These are phyloP conservation scores for Brachyistius frenatus DNA, from an alignment of 2,113 vertebrate species.

Conservation along the genomic window DNA sequence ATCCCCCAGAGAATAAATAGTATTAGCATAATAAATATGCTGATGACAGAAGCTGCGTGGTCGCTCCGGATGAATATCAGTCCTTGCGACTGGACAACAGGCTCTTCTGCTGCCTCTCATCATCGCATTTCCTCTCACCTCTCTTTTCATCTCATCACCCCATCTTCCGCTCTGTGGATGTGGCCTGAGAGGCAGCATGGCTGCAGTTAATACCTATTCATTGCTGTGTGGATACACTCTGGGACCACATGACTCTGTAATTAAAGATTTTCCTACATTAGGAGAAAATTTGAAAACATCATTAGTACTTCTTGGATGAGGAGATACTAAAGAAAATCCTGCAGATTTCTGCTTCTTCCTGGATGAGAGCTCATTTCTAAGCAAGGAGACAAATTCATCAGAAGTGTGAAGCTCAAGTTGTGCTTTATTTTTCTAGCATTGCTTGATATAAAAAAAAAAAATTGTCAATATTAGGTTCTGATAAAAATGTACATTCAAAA, in stretches of 20 bases:
- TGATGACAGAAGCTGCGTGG: constrained; percentile 10
- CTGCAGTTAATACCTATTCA: constrained; percentile 49
- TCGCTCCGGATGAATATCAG: constrained; percentile 35
- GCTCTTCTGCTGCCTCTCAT: constrained; percentile 23
- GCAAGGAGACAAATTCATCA: neutral
- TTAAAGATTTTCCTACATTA: constrained; percentile 49
- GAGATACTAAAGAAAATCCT: neutral
- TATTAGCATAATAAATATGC: constrained; percentile 28
- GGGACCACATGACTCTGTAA: constrained; percentile 40
- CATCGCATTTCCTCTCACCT: neutral
- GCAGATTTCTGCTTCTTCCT: constrained; percentile 7
- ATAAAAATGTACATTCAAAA: too few relatives aligned
- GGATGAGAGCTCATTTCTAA: neutral
- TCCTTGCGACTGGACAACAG: constrained; percentile 39
- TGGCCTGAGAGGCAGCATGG: constrained; percentile 18
- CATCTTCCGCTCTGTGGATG: neutral
- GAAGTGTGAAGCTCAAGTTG: neutral
- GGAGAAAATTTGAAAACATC: constrained; percentile 51
- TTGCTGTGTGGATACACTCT: constrained; percentile 42
- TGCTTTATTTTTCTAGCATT: too few relatives aligned
- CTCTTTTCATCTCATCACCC: constrained; percentile 9
- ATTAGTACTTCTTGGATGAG: constrained; percentile 49
- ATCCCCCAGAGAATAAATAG: constrained; percentile 34
- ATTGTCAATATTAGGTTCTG: too few relatives aligned
- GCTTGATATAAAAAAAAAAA: too few relatives aligned